Base-by-base conservation (phyloP, 2,797 vertebrate species). In the Taeniopygia guttata region DNA sequence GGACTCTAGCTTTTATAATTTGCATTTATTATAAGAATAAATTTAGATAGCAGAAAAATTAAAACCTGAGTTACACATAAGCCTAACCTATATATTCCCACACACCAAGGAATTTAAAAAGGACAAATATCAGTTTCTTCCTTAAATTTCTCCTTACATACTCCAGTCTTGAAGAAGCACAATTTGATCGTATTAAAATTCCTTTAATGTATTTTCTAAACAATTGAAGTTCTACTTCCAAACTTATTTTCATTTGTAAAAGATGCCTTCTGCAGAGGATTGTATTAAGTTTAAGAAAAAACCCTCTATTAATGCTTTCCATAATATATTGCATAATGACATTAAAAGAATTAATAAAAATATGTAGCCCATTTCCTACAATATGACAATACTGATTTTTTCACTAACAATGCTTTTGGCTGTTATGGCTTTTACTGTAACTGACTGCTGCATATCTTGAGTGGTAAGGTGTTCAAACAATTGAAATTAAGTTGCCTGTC, bases 401-500 rank as follows among this genome's bases (percentile, higher is more conserved):
- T 74, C 87, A 87, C 81, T 88, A 95, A 63, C 62, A 97, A 81
- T 11, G 7, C 59, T 96, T 93, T 94, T 82, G 79, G 79, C 77
- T 88, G 73, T 66, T 86, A 93, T 22, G 92, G 84, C 58, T 59
- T 68, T 93, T 40, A 86, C 43, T 96, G 84, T 95, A 97, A 92
- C 84, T 90, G 96, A 95, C 26, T 82, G 91, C 94, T 91, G 45
- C 12, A 77, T 90, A 96, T 96, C 96, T 95, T 84, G 80, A 91
- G 83, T 78, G 91, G 93, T 94, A 96, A 95, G 94, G 95, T 97
- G 95, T 95, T 97, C 96, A 95, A 95, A 97, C 78, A 96, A 95
- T 29, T 95, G 94, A 98, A 98, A 97, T 98, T 92, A 97, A 97
- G 97, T 97, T 97, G 97, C 97, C 93, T 96, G 97, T 96, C 97